Evolutionary conservation across 2,797 vertebrate species (phyloP).

Genomic region (Chiloscyllium punctatum): DNA sequence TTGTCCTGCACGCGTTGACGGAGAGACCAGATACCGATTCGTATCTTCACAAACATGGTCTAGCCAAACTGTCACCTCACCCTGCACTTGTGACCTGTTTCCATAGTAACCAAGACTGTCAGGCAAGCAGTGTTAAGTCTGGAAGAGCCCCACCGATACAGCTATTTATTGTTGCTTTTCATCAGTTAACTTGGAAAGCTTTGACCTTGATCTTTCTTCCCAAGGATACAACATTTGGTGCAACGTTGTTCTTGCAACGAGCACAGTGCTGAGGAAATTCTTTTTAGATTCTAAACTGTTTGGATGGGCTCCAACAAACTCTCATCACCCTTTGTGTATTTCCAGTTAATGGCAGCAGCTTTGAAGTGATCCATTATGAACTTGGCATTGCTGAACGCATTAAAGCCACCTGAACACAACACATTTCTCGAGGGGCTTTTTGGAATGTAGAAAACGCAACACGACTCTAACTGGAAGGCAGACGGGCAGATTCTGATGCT

Average conservation of each 20-base stretch:
- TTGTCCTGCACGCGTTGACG: neutral
- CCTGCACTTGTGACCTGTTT: neutral
- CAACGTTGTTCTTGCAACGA: neutral
- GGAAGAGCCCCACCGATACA: neutral
- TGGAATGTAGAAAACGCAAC: neutral
- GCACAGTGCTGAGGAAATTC: neutral
- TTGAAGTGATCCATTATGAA: neutral
- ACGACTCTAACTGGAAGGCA: neutral
- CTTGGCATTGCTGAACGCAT: neutral
- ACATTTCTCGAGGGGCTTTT: neutral
- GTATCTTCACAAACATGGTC: neutral
- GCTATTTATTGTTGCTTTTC: neutral
- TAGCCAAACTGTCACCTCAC: neutral
- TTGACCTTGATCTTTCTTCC: neutral
- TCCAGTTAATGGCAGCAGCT: neutral
- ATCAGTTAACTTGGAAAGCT: neutral
- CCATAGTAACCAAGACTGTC: slow-evolving; percentile 7
- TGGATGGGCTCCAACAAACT: neutral
- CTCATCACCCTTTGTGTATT: neutral
- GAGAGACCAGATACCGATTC: neutral
- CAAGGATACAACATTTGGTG: neutral
- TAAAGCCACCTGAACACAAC: neutral
- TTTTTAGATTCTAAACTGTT: neutral
- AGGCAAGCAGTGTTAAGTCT: neutral
- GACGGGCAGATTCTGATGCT: neutral